These are phyloP conservation scores for Aphidius gifuensis DNA, from an alignment of 1,140 invertebrate species.

Conservation along the genomic window DNA sequence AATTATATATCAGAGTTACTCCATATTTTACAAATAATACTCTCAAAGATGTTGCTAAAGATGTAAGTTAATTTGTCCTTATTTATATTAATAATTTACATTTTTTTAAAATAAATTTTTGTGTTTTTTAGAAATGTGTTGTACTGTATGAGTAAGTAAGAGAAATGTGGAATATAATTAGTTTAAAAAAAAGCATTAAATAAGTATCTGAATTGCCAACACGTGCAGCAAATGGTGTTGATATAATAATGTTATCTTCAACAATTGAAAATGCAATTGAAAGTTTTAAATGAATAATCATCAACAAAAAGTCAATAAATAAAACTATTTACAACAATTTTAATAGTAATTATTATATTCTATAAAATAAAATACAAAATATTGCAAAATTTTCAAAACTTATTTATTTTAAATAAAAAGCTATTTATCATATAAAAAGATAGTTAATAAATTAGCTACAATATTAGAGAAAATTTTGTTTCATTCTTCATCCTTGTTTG, in stretches of 20 bases:
- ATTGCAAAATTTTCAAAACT: too few species aligned
- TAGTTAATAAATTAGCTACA: too few species aligned
- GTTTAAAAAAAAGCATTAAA: constrained; percentile 27
- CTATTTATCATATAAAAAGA: too few species aligned
- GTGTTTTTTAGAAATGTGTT: neutral
- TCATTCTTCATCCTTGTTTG: constrained; percentile 57
- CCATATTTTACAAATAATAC: constrained; percentile 40
- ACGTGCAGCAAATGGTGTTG: constrained; percentile 28
- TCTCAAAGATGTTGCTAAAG: constrained; percentile 33
- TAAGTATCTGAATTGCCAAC: constrained; percentile 27
- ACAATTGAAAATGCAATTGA: constrained; percentile 6
- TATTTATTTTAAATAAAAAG: too few species aligned
- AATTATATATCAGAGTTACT: constrained; percentile 35
- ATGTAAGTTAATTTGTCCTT: constrained; percentile 29
- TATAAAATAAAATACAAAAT: too few species aligned
- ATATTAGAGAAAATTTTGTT: too few species aligned
- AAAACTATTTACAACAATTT: too few species aligned
- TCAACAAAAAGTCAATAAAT: neutral
- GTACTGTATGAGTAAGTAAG: constrained; percentile 17
- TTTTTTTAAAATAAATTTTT: neutral
- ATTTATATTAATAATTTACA: neutral
- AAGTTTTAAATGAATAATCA: constrained; percentile 8
- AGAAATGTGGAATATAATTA: constrained; percentile 27
- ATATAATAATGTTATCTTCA: constrained; percentile 20
- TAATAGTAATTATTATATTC: too few species aligned